Conservation (phyloP, 2,113 vertebrate species). For the Ailurus styani region DNA sequence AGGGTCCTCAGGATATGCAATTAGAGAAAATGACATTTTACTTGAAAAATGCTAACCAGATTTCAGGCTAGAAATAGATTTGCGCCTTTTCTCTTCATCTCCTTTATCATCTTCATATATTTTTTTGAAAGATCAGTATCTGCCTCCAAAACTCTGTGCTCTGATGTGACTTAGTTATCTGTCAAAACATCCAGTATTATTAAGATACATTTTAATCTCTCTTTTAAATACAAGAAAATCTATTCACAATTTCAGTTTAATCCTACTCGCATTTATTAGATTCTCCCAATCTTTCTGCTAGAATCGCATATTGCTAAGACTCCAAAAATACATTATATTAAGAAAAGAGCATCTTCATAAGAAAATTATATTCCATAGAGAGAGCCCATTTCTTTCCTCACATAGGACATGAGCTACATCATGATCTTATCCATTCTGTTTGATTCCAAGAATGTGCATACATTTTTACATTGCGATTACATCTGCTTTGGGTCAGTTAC, state of each 20-base stretch:
- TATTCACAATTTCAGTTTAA: not conserved
- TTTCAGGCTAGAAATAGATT: slow-evolving; percentile 17
- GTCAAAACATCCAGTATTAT: not conserved
- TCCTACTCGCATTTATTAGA: not conserved
- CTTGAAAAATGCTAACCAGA: slow-evolving; percentile 13
- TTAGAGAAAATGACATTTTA: slow-evolving; percentile 24
- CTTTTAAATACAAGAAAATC: not conserved
- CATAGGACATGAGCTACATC: not conserved
- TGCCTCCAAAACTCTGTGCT: slow-evolving; percentile 29
- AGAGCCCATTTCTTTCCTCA: not conserved
- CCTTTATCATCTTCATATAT: slow-evolving; percentile 28
- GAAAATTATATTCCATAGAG: not conserved
- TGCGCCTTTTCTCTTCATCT: not conserved
- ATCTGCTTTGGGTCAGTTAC: not conserved
- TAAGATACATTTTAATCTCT: not conserved
- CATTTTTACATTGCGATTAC: not conserved
- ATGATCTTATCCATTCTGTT: not conserved
- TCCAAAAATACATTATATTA: not conserved
- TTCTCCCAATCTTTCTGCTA: not conserved
- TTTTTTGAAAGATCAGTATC: slow-evolving; percentile 23
- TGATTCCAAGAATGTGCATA: not conserved
- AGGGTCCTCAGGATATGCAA: not conserved
- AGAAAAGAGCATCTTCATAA: not conserved
- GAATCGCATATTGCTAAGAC: not conserved
- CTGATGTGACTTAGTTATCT: not conserved